Percentiles rank a stretch among this genome's conserved stretches.
Conservation (phyloP, 2,113 vertebrate species). For the Malaclemys terrapin region DNA sequence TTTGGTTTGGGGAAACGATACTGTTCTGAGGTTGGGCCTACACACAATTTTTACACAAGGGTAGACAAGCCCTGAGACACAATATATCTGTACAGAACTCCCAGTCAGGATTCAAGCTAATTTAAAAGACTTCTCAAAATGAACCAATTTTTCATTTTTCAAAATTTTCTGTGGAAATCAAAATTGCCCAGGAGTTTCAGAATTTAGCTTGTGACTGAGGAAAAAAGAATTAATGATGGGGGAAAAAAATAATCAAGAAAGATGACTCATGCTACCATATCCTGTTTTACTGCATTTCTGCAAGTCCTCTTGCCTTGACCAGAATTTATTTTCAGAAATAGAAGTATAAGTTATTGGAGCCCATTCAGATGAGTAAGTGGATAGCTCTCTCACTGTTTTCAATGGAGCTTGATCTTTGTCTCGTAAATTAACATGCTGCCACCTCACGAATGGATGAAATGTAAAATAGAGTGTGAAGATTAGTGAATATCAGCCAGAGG, state of each 20-base stretch:
- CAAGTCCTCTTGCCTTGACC: not conserved
- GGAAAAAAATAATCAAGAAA: not conserved
- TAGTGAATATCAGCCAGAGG: not conserved
- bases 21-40: not conserved
- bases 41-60: not conserved
- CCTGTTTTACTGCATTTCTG: not conserved
- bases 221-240: not conserved
- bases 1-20: not conserved
- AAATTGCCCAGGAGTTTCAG: not conserved
- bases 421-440: not conserved
- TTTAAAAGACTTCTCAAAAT: not conserved
- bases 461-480: not conserved
- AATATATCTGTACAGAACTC: not conserved
- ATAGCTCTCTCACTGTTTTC: constrained; percentile 8
- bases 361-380: constrained; percentile 13
- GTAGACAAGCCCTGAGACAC: not conserved
- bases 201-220: not conserved
- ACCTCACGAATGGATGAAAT: not conserved
- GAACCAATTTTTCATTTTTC: not conserved
- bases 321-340: constrained; percentile 2
- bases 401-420: not conserved
- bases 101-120: not conserved
- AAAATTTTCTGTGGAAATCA: not conserved
- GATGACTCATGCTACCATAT: not conserved
- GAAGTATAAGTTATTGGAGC: not conserved